Conservation (phyloP, 1,140 invertebrate genomes). For the Pseudachorutes palmiensis region DNA sequence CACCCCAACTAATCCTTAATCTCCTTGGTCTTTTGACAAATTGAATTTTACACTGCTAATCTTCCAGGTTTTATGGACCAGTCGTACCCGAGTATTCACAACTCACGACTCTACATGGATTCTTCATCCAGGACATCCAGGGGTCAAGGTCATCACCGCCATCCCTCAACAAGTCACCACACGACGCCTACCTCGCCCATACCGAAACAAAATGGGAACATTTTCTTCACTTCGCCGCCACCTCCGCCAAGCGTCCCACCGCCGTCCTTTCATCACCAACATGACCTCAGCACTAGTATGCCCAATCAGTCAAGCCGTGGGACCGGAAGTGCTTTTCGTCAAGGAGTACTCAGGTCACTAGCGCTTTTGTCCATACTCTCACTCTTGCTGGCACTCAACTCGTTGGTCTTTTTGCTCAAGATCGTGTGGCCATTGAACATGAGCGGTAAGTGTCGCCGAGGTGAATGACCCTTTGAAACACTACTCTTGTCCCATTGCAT, state of each 20-base stretch:
- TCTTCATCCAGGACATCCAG: constrained; percentile 32
- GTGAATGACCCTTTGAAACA: neutral
- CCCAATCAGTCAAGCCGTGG: neutral
- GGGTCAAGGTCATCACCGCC: constrained; percentile 14
- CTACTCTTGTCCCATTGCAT: too few species aligned
- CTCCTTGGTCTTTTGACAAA: neutral
- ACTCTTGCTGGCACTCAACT: constrained; percentile 36
- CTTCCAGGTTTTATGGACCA: constrained; percentile 33
- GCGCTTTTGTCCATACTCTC: constrained; percentile 34
- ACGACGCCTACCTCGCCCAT: neutral
- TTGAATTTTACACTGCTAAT: constrained; percentile 1
- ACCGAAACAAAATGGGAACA: constrained; percentile 31
- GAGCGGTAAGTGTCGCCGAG: constrained; percentile 3
- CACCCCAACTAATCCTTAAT: neutral
- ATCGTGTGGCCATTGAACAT: constrained; percentile 29
- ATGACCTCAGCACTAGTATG: neutral
- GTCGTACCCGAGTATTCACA: constrained; percentile 35
- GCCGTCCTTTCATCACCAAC: constrained; percentile 8
- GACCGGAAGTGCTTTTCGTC: constrained; percentile 20
- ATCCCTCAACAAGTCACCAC: neutral
- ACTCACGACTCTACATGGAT: constrained; percentile 30
- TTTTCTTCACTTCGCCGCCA: constrained; percentile 22
- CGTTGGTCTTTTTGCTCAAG: constrained; percentile 34
- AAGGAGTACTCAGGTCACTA: constrained; percentile 34
- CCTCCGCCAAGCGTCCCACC: constrained; percentile 26